Evolutionary conservation across 2,888 invertebrate genomes (phyloP), one percentile per base, ranked within the genome.

Genomic region (Helleia helle): DNA sequence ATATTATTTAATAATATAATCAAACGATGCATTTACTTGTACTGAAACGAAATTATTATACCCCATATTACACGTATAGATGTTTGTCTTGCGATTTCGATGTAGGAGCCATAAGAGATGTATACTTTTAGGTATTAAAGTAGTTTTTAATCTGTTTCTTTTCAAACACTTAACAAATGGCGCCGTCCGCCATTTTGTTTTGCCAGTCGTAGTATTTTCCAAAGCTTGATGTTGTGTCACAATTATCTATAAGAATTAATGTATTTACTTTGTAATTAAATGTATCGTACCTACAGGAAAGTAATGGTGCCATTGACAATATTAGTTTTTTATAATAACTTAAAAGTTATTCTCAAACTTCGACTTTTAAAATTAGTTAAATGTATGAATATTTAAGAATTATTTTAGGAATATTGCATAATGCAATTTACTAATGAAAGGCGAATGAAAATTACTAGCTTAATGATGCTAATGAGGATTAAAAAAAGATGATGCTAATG

Each of bases 271-370:
- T 31, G 38, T 27, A 36, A 42, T 40, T 44, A 38, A 43, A 30
- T 38, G 36, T 28, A 41, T 38, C 28, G 44, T 47, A 49, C 40
- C 40, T 43, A 45, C 47, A 44, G 52, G 57, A 55, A 53, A 48
- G 55, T 54, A 34, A 69, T 70, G 72, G 75, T 77, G 75, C 71
- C 71, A 71, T 70, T 71, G 76, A 76, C 77, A 77, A 76, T 76
- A 76, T 74, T 71, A 71, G 58, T 71, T 76, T 53, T 65, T 66
- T 66, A 56, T 31, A 24, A 39, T 30, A 18, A 30, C 30, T 24
- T 24, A 30, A 39, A 25, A 17, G n/a, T 36, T 31, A 34, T 8
- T 25, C 30, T 25, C 30, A 39, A 25, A 25, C 39, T 31, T 31
- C 15, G 24, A 22, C 22, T 7, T 31, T 31, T 31, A 31, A 30